Base-by-base conservation (phyloP, 1,140 invertebrate species). In the Apis cerana region DNA sequence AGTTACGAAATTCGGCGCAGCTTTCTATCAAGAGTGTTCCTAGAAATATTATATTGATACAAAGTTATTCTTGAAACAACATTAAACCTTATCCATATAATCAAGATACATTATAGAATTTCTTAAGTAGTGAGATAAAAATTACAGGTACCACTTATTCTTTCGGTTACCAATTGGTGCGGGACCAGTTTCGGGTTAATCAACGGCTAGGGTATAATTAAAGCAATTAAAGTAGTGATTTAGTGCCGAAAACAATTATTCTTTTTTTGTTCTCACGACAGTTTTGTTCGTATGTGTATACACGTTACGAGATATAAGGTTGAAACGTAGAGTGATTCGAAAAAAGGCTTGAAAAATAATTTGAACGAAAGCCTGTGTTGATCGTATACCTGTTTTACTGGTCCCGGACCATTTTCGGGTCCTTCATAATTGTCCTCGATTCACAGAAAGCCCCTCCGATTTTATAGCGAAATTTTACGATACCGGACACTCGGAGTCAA, bases 381-480 rank as follows among this genome's bases (percentile, higher is more conserved):
- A 54, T 23, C 27, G 52, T 62, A 86, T 87, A 87, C 84, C 85
- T 82, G 85, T 83, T 85, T 61, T 54, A 72, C 75, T 71, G 69
- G 67, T 78, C 75, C 67, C 75, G 52, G 52, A 54, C 80, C 61
- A 75, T 75, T 75, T 74, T 75, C 62, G 79, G 33, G 71, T 68
- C 64, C 80, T 75, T 75, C 72, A 27, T 81, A 81, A 75, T 81
- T 81, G 80, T 75, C 72, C 72, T 50, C 62, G 56, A 86, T 86
- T 80, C 85, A 83, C 71, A 52, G 75, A 86, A 87, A 86, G 69
- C 71, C 33, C 62, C 54, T 86, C 64, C 58, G 85, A 86, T 86
- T 86, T 65, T 70, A 77, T 59, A 61, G 69, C 59, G 48, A 52
- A 87, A 64, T 86, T 87, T 87, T 87, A 87, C 71, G 85, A 86